phyloP scores from a whole-genome alignment of 2,888 invertebrate genomes.

The Clitarchus hookeri region DNA sequence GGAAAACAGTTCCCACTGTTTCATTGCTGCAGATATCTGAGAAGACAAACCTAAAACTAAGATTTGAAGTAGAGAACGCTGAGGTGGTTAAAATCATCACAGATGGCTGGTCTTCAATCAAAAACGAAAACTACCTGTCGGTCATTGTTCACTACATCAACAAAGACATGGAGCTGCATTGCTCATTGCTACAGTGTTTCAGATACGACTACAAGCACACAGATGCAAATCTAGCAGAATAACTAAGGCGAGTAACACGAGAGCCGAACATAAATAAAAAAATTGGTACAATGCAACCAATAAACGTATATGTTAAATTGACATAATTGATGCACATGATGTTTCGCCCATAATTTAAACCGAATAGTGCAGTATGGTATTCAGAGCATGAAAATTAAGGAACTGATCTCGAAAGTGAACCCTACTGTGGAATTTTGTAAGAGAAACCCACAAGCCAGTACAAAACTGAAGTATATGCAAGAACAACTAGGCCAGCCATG shows the following conservation, averaged over 20 bases:
- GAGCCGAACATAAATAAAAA: conserved; percentile 20
- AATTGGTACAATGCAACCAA: conserved; percentile 44
- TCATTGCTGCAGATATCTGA: too few relatives aligned
- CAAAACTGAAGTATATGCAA: conserved; percentile 12
- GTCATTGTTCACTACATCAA: conserved; percentile 46
- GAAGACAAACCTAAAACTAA: not conserved
- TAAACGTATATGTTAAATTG: too few relatives aligned
- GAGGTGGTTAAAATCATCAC: not conserved
- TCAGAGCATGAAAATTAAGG: not conserved
- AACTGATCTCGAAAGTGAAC: conserved; percentile 18
- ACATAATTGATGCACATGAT: conserved; percentile 44
- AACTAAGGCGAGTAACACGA: conserved; percentile 40
- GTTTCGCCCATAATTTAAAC: conserved; percentile 48
- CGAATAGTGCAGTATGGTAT: conserved; percentile 29
- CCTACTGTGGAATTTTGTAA: conserved; percentile 23
- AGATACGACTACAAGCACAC: conserved; percentile 43
- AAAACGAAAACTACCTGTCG: not conserved
- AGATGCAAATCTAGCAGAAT: conserved; percentile 36
- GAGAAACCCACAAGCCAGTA: conserved; percentile 6
- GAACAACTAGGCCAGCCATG: not conserved
- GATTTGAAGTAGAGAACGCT: not conserved
- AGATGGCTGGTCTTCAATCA: not conserved
- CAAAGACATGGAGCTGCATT: conserved; percentile 38
- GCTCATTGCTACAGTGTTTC: conserved; percentile 44
- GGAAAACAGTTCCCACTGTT: not conserved